phyloP scores from a whole-genome alignment of 2,797 vertebrate species.

The Atherinosoma microstoma region DNA sequence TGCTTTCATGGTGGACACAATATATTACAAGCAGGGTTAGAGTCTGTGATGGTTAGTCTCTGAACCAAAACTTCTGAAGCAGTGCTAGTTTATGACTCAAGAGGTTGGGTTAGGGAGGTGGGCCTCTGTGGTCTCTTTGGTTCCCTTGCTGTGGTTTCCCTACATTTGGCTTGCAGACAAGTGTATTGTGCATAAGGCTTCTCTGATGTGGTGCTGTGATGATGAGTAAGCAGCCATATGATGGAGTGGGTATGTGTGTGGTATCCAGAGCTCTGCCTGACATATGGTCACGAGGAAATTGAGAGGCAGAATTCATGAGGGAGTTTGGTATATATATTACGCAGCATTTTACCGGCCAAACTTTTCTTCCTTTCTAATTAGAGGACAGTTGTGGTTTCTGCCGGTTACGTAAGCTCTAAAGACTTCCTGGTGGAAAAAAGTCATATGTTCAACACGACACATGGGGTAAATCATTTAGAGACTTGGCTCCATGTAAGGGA shows the following conservation, averaged over 20 bases:
- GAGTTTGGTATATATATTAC: constrained; percentile 65
- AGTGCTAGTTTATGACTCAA: constrained; percentile 64
- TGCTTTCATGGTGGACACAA: constrained; percentile 36
- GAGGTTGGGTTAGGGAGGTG: constrained; percentile 27
- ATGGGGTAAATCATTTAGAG: constrained; percentile 50
- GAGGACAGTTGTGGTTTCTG: constrained; percentile 62
- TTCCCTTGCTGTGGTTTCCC: constrained; percentile 69
- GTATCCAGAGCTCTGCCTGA: constrained; percentile 66
- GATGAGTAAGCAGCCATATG: constrained; percentile 77
- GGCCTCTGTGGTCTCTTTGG: constrained; percentile 51
- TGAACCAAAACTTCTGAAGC: constrained; percentile 55
- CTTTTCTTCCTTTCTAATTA: constrained; percentile 66
- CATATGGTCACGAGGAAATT: constrained; percentile 65
- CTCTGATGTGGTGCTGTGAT: constrained; percentile 73
- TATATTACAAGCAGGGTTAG: constrained; percentile 14
- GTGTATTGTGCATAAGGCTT: constrained; percentile 64
- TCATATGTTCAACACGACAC: constrained; percentile 48
- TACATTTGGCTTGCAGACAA: constrained; percentile 77
- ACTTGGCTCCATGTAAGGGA: constrained; percentile 40
- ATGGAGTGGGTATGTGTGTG: constrained; percentile 68
- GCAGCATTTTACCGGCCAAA: constrained; percentile 60
- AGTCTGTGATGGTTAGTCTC: constrained; percentile 30
- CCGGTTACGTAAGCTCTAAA: constrained; percentile 65
- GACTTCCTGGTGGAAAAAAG: constrained; percentile 58
- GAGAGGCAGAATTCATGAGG: constrained; percentile 46